A percentile compares a stretch with the other conserved stretches of the same genome.
Evolutionary conservation across 2,888 invertebrate genomes (phyloP).

Genomic region (Salpingus planirostris): DNA sequence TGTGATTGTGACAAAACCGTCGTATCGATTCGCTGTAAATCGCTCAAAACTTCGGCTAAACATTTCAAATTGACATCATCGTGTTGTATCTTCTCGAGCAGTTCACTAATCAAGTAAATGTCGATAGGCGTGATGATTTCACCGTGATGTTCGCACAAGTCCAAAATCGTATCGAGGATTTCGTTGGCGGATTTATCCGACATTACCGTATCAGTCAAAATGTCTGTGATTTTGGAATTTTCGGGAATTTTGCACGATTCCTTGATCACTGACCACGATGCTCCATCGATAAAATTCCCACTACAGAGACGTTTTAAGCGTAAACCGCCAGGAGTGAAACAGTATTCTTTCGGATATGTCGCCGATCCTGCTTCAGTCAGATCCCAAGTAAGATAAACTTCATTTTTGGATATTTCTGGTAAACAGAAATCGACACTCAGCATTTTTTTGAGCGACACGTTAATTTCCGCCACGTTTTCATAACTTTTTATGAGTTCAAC

Average conservation of each 20-base stretch:
- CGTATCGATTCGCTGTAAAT: slow-evolving; percentile 4
- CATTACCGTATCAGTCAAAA: neutral
- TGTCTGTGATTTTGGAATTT: neutral
- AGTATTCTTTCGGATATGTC: slow-evolving; percentile 2
- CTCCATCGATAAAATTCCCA: slow-evolving; percentile 47
- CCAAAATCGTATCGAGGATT: slow-evolving; percentile 1
- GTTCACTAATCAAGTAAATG: slow-evolving; percentile 6
- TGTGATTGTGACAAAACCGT: slow-evolving; percentile 7
- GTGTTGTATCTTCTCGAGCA: slow-evolving; percentile 4
- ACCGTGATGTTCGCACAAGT: slow-evolving; percentile 3
- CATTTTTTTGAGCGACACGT: too few species aligned
- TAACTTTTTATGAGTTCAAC: too few species aligned
- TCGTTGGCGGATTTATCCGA: neutral
- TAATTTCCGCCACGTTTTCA: too few species aligned
- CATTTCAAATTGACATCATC: slow-evolving; percentile 3
- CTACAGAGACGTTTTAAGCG: slow-evolving; percentile 43
- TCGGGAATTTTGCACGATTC: neutral
- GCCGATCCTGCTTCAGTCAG: neutral
- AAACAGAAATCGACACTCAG: too few species aligned
- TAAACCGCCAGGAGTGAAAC: slow-evolving; percentile 36
- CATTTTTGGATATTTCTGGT: neutral
- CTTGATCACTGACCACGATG: neutral
- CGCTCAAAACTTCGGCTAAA: slow-evolving; percentile 6
- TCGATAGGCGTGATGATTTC: slow-evolving; percentile 6
- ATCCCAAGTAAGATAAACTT: neutral